Conservation (phyloP, 2,113 vertebrate species). For the Glaucomys volans region DNA sequence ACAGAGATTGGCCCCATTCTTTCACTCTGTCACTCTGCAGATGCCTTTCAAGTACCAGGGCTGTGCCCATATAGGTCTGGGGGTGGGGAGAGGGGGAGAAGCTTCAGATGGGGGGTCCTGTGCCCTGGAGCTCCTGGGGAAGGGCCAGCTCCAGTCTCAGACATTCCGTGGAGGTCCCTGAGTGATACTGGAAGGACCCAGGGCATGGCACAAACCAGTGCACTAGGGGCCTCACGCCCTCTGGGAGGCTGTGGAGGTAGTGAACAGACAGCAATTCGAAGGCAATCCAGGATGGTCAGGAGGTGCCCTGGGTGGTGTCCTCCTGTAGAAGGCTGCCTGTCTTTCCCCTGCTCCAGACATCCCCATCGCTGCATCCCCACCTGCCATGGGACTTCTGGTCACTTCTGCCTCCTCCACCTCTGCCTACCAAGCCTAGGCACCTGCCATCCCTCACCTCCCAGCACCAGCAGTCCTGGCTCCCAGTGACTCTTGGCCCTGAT, state of each 20-base stretch:
- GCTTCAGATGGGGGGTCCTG: too few species aligned
- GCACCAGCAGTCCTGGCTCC: neutral
- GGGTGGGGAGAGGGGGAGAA: neutral
- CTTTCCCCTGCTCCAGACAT: neutral
- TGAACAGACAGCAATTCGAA: neutral
- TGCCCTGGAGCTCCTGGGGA: neutral
- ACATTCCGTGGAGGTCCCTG: neutral
- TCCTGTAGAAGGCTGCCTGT: neutral
- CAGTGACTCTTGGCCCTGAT: neutral
- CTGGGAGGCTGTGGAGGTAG: neutral
- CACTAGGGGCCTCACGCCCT: accelerated
- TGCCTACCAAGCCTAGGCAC: neutral
- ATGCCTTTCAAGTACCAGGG: neutral
- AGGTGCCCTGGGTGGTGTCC: accelerated
- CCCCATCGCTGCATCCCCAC: accelerated
- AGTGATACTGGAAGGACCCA: neutral
- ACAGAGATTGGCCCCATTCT: neutral
- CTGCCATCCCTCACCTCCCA: neutral
- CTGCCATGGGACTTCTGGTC: accelerated
- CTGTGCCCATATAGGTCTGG: neutral
- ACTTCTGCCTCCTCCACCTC: neutral
- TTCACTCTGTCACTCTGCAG: neutral
- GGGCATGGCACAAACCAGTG: neutral
- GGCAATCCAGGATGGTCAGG: neutral
- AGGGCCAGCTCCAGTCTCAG: neutral